A percentile compares a stretch with the other conserved stretches of the same genome.
These are phyloP conservation scores for Eustalomyia histrio DNA, from an alignment of 2,888 invertebrate genomes.

Conservation along the genomic window DNA sequence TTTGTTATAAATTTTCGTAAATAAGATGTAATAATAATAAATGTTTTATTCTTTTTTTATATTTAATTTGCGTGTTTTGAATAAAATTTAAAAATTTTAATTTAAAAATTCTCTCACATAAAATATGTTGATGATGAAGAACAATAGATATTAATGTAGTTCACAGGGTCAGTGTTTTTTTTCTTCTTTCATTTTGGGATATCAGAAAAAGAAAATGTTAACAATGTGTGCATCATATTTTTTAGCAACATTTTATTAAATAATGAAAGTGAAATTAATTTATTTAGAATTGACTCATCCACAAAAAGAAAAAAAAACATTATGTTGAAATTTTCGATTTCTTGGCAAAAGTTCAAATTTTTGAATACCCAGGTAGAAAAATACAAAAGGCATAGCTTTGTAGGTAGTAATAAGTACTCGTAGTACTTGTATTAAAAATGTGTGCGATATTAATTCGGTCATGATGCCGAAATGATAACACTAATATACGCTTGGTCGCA, in stretches of 20 bases:
- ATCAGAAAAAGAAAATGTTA: not conserved
- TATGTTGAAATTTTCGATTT: not conserved
- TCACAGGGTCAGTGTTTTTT: slow-evolving; percentile 30
- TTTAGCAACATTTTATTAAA: not conserved
- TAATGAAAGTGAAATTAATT: not conserved
- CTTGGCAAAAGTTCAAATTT: not conserved
- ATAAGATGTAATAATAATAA: slow-evolving; percentile 5
- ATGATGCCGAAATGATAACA: too few relatives aligned
- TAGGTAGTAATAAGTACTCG: too few relatives aligned
- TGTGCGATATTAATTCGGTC: too few relatives aligned
- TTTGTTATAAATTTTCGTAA: slow-evolving; percentile 31
- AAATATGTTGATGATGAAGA: not conserved
- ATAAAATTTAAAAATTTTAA: slow-evolving; percentile 16
- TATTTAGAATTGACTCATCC: not conserved
- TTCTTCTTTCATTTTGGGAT: not conserved
- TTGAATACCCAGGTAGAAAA: too few relatives aligned
- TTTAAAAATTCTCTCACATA: slow-evolving; percentile 13
- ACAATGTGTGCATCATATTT: not conserved
- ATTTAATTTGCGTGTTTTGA: slow-evolving; percentile 27
- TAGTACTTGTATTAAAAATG: too few relatives aligned
- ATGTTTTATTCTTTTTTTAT: slow-evolving; percentile 1
- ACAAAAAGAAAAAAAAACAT: not conserved
- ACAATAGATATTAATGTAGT: not conserved
- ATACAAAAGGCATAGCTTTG: too few relatives aligned
- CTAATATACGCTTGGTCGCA: too few relatives aligned